These are phyloP conservation scores for Chanos chanos DNA, from an alignment of 2,797 vertebrate genomes.

Conservation along the genomic window DNA sequence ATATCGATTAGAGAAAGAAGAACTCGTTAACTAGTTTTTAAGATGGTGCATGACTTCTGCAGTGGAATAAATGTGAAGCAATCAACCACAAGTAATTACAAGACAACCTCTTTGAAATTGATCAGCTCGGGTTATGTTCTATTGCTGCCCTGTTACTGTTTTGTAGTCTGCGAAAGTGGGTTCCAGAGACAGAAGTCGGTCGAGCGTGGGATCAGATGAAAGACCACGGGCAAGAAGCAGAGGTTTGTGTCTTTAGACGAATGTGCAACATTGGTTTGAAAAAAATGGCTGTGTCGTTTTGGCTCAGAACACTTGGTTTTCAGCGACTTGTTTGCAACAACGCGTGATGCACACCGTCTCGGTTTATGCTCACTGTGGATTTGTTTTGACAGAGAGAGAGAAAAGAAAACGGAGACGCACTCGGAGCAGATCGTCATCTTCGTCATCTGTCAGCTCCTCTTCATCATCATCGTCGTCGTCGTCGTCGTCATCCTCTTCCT, in stretches of 20 bases:
- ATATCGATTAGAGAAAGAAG: too few relatives aligned
- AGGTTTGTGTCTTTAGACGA: conserved; percentile 37
- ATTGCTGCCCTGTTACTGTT: conserved; percentile 13
- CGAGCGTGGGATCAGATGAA: conserved; percentile 59
- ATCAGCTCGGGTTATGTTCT: not conserved
- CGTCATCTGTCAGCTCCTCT: conserved; percentile 59
- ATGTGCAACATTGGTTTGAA: not conserved
- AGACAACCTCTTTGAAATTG: too few relatives aligned
- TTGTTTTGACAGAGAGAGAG: conserved; percentile 64
- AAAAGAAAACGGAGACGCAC: conserved; percentile 81
- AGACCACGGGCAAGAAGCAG: conserved; percentile 61
- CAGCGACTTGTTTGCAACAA: too few relatives aligned
- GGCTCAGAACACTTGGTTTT: not conserved
- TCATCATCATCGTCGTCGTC: conserved; percentile 65
- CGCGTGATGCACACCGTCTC: too few relatives aligned
- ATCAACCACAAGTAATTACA: too few relatives aligned
- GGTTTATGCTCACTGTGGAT: not conserved
- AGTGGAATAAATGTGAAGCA: too few relatives aligned
- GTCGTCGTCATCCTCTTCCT: conserved; percentile 66
- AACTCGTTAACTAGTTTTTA: too few relatives aligned
- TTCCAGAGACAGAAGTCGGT: conserved; percentile 59
- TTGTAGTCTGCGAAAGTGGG: conserved; percentile 65
- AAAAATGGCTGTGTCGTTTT: not conserved
- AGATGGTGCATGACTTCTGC: too few relatives aligned
- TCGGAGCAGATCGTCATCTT: conserved; percentile 81